These are phyloP conservation scores for Buphagus erythrorhynchus DNA, from an alignment of 2,797 vertebrate species.

Conservation along the genomic window DNA sequence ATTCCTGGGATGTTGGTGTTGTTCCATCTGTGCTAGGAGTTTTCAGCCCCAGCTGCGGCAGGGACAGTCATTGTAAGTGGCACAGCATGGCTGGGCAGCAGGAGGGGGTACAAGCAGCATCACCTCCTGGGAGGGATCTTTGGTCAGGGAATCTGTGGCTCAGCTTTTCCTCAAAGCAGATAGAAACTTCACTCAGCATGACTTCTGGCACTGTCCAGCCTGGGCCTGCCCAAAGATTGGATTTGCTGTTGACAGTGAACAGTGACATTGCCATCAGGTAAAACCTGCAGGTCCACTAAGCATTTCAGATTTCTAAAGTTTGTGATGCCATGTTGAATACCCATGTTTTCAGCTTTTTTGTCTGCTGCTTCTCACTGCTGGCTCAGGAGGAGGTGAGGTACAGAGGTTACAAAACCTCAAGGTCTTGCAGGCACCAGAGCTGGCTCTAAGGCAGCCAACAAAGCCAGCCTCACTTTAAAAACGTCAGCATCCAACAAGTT, in stretches of 20 bases:
- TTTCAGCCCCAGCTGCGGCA: not conserved
- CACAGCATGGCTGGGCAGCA: rapidly evolving
- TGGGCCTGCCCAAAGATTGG: not conserved
- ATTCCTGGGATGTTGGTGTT: not conserved
- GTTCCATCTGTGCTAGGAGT: not conserved
- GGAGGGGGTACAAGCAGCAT: not conserved
- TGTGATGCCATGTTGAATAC: not conserved
- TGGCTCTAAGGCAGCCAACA: rapidly evolving
- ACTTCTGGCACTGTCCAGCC: not conserved
- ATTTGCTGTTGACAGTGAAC: not conserved
- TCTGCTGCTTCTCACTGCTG: not conserved
- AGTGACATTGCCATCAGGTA: not conserved
- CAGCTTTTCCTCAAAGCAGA: not conserved
- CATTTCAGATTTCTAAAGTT: not conserved
- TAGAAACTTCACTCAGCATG: not conserved
- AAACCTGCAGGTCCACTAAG: not conserved
- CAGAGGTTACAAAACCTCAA: not conserved
- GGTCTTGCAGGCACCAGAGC: rapidly evolving
- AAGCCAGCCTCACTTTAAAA: not conserved
- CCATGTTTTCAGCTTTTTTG: rapidly evolving
- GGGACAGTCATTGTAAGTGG: not conserved
- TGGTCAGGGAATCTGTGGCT: not conserved
- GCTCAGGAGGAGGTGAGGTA: not conserved
- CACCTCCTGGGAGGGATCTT: not conserved
- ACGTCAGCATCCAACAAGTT: not conserved